Evolutionary conservation across 2,888 invertebrate species (phyloP).

Genomic region (Heliconius ismenius): DNA sequence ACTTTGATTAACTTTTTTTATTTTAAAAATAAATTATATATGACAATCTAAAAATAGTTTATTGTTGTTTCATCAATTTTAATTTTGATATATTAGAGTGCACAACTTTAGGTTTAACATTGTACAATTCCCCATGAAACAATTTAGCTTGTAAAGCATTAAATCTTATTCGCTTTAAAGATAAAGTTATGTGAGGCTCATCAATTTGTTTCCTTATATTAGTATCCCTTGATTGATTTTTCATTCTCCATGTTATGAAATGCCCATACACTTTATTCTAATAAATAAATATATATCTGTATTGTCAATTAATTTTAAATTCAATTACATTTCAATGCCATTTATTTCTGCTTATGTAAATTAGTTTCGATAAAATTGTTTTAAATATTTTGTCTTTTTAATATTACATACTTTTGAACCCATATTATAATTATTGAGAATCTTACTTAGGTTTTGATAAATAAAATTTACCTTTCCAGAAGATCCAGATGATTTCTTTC

Average conservation of each 20-base stretch:
- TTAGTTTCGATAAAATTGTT: not conserved
- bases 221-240: constrained; percentile 39
- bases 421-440: constrained; percentile 44
- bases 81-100: constrained; percentile 35
- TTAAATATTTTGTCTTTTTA: not conserved
- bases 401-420: constrained; percentile 10
- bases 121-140: constrained; percentile 55
- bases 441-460: constrained; percentile 39
- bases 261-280: constrained; percentile 57
- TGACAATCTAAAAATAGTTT: not conserved
- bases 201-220: constrained; percentile 47
- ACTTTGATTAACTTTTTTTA: not conserved
- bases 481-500: constrained; percentile 79
- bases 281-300: constrained; percentile 14
- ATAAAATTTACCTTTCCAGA: constrained; percentile 70
- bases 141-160: constrained; percentile 55
- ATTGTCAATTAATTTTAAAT: not conserved
- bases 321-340: constrained; percentile 8
- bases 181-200: constrained; percentile 46
- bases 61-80: not conserved
- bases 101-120: constrained; percentile 51
- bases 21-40: constrained; percentile 2
- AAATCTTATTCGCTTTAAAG: constrained; percentile 50
- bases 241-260: constrained; percentile 62
- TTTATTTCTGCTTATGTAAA: not conserved